Percentiles rank a stretch among this genome's conserved stretches.
phyloP scores from a whole-genome alignment of 2,113 vertebrate genomes.

The Megaptera novaeangliae region DNA sequence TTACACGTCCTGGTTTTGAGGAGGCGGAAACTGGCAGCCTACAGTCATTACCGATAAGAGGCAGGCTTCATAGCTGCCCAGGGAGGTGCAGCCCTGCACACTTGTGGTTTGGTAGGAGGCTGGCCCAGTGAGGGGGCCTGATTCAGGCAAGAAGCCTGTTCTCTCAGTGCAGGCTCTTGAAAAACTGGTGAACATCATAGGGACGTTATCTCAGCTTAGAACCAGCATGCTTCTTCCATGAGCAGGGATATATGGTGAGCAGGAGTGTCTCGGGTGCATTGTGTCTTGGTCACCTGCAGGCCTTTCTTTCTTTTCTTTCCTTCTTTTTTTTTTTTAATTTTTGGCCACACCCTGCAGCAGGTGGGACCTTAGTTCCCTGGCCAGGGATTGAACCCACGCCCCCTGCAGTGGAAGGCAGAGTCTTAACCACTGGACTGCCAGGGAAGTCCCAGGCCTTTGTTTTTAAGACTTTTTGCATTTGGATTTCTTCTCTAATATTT shows the following conservation, averaged over 20 bases:
- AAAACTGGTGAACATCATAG: neutral
- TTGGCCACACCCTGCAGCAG: too few species aligned
- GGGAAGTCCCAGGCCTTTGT: neutral
- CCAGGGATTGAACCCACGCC: too few species aligned
- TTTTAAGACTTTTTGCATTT: neutral
- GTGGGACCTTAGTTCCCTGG: too few species aligned
- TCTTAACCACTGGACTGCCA: too few species aligned
- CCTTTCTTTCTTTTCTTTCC: neutral
- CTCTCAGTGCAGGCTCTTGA: neutral
- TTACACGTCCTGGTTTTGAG: neutral
- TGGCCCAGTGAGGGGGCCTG: neutral
- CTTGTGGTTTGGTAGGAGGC: neutral
- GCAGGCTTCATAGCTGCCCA: neutral
- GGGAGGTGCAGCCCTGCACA: neutral
- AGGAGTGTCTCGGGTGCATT: neutral
- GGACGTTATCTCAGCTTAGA: neutral
- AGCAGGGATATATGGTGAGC: neutral
- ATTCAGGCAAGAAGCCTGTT: neutral
- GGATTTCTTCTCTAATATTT: neutral
- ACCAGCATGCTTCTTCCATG: neutral
- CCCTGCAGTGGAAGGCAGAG: too few species aligned
- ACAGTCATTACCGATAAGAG: neutral
- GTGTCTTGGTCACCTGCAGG: neutral
- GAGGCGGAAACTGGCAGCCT: neutral
- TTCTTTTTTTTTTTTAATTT: too few species aligned